phyloP scores from a whole-genome alignment of 2,113 vertebrate genomes.

The Boleophthalmus pectinirostris region DNA sequence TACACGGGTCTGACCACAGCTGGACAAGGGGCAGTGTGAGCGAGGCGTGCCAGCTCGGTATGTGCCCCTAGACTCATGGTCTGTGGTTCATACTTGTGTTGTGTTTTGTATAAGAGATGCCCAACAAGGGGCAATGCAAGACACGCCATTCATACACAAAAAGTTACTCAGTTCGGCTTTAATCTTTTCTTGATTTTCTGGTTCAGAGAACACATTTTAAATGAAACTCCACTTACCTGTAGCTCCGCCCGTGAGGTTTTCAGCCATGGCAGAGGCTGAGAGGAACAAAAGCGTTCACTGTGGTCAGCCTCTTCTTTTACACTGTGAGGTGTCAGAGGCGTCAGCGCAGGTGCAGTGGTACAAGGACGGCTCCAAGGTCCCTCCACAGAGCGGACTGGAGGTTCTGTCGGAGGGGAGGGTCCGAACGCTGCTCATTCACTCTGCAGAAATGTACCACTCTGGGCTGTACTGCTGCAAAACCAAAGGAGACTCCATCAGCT shows the following conservation, averaged over 20 bases:
- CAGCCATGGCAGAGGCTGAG: constrained; percentile 71
- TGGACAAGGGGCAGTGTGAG: too few species aligned
- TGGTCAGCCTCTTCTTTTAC: constrained; percentile 69
- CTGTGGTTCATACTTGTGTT: too few species aligned
- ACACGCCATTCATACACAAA: background rate
- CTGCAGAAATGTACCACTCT: constrained; percentile 74
- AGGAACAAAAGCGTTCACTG: constrained; percentile 70
- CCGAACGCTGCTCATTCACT: constrained; percentile 67
- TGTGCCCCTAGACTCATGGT: too few species aligned
- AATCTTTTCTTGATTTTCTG: background rate
- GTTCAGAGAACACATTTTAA: background rate
- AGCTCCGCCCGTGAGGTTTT: constrained; percentile 80
- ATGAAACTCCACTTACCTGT: constrained; percentile 61
- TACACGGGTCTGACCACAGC: too few species aligned
- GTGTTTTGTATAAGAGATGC: too few species aligned
- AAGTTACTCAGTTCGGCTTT: constrained; percentile 2
- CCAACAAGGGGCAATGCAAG: too few species aligned
- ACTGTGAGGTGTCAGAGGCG: constrained; percentile 78
- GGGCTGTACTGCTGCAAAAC: constrained; percentile 81
- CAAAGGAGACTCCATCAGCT: constrained; percentile 73
- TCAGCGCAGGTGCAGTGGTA: constrained; percentile 76
- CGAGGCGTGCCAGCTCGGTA: too few species aligned
- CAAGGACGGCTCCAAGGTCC: constrained; percentile 78
- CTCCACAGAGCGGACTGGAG: constrained; percentile 68
- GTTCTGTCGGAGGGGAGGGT: constrained; percentile 60